Percentiles rank a stretch among this genome's conserved stretches.
Conservation (phyloP, 2,888 invertebrate genomes). For the Podotricha telesiphe region DNA sequence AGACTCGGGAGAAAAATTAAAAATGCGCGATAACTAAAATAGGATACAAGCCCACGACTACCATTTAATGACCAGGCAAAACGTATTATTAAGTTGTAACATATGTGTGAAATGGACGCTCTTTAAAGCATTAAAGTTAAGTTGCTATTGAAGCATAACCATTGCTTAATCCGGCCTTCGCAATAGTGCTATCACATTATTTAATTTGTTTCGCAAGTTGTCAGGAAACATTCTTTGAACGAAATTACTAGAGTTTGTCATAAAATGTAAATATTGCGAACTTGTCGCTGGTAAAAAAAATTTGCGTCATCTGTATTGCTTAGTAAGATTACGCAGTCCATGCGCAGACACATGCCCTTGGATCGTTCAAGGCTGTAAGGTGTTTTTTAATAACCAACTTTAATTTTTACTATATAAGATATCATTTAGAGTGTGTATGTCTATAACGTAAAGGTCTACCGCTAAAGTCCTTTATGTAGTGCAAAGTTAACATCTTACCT, state of each 20-base stretch:
- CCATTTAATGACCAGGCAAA: neutral
- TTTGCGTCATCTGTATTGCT: slow-evolving; percentile 44
- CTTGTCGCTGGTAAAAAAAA: slow-evolving; percentile 14
- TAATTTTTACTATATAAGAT: neutral
- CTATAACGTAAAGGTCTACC: neutral
- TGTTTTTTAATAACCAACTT: slow-evolving; percentile 19
- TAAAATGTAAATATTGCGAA: slow-evolving; percentile 35
- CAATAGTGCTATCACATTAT: neutral
- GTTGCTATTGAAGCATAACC: neutral
- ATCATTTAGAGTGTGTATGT: neutral
- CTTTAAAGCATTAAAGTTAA: neutral
- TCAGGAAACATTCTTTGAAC: slow-evolving; percentile 3
- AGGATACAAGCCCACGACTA: neutral
- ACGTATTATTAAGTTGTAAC: neutral
- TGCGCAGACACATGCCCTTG: slow-evolving; percentile 43
- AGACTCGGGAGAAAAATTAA: too few species aligned
- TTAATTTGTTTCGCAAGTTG: neutral
- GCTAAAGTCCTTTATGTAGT: neutral
- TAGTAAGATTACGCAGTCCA: slow-evolving; percentile 38
- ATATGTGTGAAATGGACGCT: neutral
- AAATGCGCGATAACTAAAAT: too few species aligned
- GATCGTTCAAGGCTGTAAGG: slow-evolving; percentile 37
- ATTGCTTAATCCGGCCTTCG: neutral
- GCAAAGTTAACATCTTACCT: neutral
- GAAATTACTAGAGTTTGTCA: neutral